A percentile compares a stretch with the other conserved stretches of the same genome.
Conservation (phyloP, 2,888 invertebrate genomes). For the Leptinotarsa juncta region DNA sequence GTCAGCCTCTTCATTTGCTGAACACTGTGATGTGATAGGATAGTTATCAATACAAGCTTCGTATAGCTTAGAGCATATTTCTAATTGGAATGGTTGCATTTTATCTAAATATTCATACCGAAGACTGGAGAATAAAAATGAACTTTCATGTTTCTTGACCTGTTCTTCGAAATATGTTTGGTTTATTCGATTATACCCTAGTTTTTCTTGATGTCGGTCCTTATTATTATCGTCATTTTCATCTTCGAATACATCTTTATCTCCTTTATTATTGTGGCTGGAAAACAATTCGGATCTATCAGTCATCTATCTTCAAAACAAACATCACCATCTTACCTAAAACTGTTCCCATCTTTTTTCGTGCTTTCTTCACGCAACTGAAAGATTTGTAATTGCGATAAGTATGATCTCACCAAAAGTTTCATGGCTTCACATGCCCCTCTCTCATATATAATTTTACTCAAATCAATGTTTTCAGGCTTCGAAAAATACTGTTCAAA, state of each 20-base stretch:
- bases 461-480: conserved; percentile 57
- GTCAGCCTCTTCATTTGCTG: conserved; percentile 56
- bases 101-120: conserved; percentile 67
- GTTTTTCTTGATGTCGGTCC: conserved; percentile 53
- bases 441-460: conserved; percentile 64
- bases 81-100: conserved; percentile 67
- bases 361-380: conserved; percentile 57
- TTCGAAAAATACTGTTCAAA: conserved; percentile 62
- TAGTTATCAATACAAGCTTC: conserved; percentile 55
- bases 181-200: conserved; percentile 54
- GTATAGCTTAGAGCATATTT: conserved; percentile 60
- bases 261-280: conserved; percentile 33
- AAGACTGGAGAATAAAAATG: conserved; percentile 65
- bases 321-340: conserved; percentile 25
- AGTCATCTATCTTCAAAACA: background rate
- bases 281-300: conserved; percentile 32
- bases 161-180: conserved; percentile 52
- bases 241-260: conserved; percentile 35
- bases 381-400: conserved; percentile 65
- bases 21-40: conserved; percentile 41
- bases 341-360: conserved; percentile 30
- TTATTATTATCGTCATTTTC: conserved; percentile 51
- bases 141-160: conserved; percentile 53
- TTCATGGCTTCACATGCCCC: conserved; percentile 70
- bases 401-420: conserved; percentile 72